Evolutionary conservation across 2,113 vertebrate genomes (phyloP), one percentile per base, ranked within the genome.

Genomic region (Dicerorhinus sumatrensis): DNA sequence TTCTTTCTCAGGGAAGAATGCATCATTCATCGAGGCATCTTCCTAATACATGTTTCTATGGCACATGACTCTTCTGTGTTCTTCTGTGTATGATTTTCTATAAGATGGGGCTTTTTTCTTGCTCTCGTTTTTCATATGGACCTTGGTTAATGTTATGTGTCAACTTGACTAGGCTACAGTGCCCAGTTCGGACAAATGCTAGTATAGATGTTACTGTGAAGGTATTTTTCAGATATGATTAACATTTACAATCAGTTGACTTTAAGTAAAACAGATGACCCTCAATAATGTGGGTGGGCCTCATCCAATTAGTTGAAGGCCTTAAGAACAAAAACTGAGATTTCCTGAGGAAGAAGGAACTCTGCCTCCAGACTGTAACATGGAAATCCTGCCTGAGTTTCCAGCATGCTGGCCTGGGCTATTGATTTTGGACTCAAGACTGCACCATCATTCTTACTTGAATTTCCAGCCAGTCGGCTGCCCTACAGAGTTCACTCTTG

Each of bases 371-470:
- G 51, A 39, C 42, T 56, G 17, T 14, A 72, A 18, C 17, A 23
- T 12, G 58, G 86, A 95, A 81, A 51, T 42, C 72, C 81, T 86
- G 31, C 73, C 75, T 51, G 80, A 79, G 17, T 87, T 72, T 92
- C 67, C 36, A 73, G 33, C 14, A 46, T 69, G 39, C 67, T 63
- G 29, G 23, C 48, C 27, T 77, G 60, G 42, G 83, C 17, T 95
- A 16, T 51, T 94, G 73, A 85, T 67, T 91, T 72, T 75, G 72
- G 62, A 89, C 60, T 80, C 60, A 62, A 91, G 90, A 42, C 77
- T 29, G 20, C 20, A 21, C 90, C 20, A 21, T 77, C 20, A 54
- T 29, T 67, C 48, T 58, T 72, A 89, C 56, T 76, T 94, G 62
- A 72, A 83, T 90, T 92, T 92, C 60, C 48, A 92, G n/a, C 31